These are phyloP conservation scores for Hippoglossus stenolepis DNA, from an alignment of 2,113 vertebrate species.

Conservation along the genomic window DNA sequence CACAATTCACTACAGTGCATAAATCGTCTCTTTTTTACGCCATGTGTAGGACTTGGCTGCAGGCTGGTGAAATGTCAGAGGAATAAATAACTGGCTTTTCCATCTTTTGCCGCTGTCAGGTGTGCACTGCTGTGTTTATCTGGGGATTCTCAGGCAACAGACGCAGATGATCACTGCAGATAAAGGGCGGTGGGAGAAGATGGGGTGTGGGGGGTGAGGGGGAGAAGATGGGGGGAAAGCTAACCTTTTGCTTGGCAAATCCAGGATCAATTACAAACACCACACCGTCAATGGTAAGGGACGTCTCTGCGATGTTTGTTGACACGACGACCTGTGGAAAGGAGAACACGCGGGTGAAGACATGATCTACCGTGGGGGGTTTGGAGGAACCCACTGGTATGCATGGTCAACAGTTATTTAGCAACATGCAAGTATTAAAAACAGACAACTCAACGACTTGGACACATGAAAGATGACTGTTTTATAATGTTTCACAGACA, in stretches of 20 bases:
- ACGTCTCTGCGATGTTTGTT: constrained; percentile 98
- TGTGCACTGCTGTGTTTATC: constrained; percentile 76
- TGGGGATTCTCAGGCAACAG: constrained; percentile 78
- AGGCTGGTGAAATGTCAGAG: constrained; percentile 81
- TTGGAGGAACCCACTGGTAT: background rate
- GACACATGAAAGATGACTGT: no score
- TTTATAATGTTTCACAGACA: no score
- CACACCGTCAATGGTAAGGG: constrained; percentile 96
- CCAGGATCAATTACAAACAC: constrained; percentile 99
- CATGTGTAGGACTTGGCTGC: constrained; percentile 70
- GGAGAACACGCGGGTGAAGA: constrained; percentile 43
- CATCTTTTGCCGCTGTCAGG: constrained; percentile 76
- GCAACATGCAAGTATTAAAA: background rate
- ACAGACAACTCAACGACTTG: background rate
- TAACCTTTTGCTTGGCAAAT: constrained; percentile 99
- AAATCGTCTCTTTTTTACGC: constrained; percentile 62
- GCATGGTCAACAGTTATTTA: background rate
- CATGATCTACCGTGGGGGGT: constrained; percentile 9
- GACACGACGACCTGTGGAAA: constrained; percentile 92
- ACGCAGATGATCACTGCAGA: constrained; percentile 75
- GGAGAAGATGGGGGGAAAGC: constrained; percentile 40
- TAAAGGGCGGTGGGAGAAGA: constrained; percentile 61
- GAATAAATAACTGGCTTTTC: constrained; percentile 81
- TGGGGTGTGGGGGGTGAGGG: background rate
- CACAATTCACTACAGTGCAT: constrained; percentile 45